Conservation (phyloP, 2,888 invertebrate species). For the Cheiracanthium punctorium region DNA sequence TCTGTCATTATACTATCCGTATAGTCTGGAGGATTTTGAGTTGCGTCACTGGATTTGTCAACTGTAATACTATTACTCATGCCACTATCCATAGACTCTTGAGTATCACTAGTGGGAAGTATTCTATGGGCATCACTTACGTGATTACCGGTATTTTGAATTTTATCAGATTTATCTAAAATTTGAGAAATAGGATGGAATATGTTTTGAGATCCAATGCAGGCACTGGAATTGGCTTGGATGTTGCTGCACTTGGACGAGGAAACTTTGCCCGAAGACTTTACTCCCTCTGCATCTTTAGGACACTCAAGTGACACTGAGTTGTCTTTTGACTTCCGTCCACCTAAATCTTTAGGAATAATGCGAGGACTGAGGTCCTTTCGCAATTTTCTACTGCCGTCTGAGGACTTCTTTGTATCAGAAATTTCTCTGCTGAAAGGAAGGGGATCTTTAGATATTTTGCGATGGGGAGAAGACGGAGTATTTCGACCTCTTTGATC, state of each 20-base stretch:
- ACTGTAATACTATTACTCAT: background rate
- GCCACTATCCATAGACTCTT: background rate
- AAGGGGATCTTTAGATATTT: background rate
- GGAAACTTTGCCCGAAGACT: background rate
- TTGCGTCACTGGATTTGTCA: background rate
- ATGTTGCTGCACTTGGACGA: background rate
- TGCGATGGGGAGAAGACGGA: slow-evolving; percentile 52
- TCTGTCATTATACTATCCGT: background rate
- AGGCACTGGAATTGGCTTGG: background rate
- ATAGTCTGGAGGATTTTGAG: background rate
- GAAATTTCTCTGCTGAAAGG: background rate
- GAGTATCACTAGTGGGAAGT: background rate
- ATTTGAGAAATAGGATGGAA: background rate
- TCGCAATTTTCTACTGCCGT: slow-evolving; percentile 14
- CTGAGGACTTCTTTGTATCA: slow-evolving; percentile 5
- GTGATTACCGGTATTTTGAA: background rate
- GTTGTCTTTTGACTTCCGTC: background rate
- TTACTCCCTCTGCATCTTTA: background rate
- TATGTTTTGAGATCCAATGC: background rate
- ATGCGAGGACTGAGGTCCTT: slow-evolving; percentile 13
- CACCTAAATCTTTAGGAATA: background rate
- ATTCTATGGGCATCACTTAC: background rate
- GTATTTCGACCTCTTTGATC: slow-evolving; percentile 39
- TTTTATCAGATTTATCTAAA: background rate
- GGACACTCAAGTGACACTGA: background rate